Evolutionary conservation across 2,888 invertebrate species (phyloP), one percentile per base, ranked within the genome.

Genomic region (Tetragnatha montana): DNA sequence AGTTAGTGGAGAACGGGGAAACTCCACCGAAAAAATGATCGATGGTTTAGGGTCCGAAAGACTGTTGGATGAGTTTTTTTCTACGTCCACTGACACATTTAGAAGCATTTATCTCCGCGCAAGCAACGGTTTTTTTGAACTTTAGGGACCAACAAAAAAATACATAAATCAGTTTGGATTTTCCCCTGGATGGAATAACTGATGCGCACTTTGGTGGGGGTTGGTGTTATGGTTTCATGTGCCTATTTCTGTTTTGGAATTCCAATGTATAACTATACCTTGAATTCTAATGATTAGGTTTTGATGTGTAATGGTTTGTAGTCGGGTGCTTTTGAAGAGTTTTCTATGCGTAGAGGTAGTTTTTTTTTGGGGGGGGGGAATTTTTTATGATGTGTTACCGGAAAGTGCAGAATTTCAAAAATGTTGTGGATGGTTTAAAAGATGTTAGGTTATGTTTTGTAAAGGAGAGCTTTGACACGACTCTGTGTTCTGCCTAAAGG

Each of bases 151-250:
- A 50, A 51, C 50, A 50, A 50, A 51, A 60, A 76, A 76, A 50
- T 76, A 10, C 50, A 76, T 76, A 76, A 76, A 76, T 51, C 76
- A 49, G 35, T n/a, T 76, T 21, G 50, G 50, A 50, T 50, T 50
- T 21, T n/a, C 49, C 49, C 76, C 21, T 50, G 50, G 50, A 50
- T 50, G 50, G 50, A 76, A 76, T 76, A 76, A 76, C 76, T 76
- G 49, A 50, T 76, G 50, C 19, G 50, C 19, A 50, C 76, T 19
- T 50, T 51, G 60, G 14, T 60, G 8, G 60, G 35, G 60, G 60
- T 60, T 60, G 12, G 60, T 60, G 60, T 60, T 60, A 60, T 60
- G 17, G 14, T 60, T 60, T 17, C 60, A 60, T 60, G 8, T 60
- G 17, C 10, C 17, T 60, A 60, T 60, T 60, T 60, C 17, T 60